Evolutionary conservation across 2,797 vertebrate species (phyloP).

Genomic region (Antrozous pallidus): DNA sequence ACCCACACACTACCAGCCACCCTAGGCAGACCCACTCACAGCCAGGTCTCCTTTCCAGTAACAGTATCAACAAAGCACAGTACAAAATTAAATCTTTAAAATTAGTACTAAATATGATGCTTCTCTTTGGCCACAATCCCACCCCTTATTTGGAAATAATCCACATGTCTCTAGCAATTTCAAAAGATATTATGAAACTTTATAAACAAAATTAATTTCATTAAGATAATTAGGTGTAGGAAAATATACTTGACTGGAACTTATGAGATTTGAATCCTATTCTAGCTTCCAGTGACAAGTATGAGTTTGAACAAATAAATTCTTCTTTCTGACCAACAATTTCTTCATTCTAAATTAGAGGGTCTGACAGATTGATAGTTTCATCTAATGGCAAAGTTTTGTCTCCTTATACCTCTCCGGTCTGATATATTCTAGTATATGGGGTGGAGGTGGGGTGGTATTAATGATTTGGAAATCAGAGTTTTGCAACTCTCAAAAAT

Average conservation of each 20-base stretch:
- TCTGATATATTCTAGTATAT: background rate
- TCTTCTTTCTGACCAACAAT: background rate
- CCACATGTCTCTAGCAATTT: background rate
- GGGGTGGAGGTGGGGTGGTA: background rate
- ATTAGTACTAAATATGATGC: background rate
- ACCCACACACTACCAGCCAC: background rate
- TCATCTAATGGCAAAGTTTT: background rate
- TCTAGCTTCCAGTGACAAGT: background rate
- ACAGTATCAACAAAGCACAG: background rate
- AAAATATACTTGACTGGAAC: background rate
- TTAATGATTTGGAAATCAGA: background rate
- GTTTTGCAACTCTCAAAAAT: background rate
- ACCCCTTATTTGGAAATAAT: background rate
- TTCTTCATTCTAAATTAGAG: background rate
- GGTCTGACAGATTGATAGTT: background rate
- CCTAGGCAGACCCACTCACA: background rate
- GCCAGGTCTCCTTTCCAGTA: background rate
- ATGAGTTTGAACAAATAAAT: slow-evolving; percentile 13
- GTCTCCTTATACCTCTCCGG: background rate
- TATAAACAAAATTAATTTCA: slow-evolving; percentile 5
- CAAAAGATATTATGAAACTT: background rate
- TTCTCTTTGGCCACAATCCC: background rate
- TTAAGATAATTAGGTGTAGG: background rate
- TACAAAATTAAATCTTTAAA: background rate
- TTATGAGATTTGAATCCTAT: background rate